Conservation (phyloP, 2,888 invertebrate species). For the Agrotis ipsilon region DNA sequence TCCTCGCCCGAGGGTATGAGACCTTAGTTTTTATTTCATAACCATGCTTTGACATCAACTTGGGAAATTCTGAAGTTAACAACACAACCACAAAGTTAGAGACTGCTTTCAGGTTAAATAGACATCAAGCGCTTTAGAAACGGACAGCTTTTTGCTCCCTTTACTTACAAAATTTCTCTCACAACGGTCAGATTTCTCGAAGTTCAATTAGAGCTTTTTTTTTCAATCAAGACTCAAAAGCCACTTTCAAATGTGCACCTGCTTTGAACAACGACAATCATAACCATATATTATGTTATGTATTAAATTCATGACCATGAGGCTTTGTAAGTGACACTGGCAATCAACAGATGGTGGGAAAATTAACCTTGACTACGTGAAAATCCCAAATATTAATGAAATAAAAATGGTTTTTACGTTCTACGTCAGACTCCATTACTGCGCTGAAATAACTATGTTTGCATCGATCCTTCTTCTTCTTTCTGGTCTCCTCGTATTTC, state of each 20-base stretch:
- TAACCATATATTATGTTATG: neutral
- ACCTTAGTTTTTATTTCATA: conserved; percentile 57
- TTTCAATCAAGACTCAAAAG: conserved; percentile 7
- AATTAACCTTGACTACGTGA: neutral
- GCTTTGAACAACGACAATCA: conserved; percentile 20
- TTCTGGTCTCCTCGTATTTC: too few species aligned
- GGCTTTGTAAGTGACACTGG: neutral
- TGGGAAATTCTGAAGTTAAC: conserved; percentile 44
- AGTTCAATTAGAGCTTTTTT: conserved; percentile 17
- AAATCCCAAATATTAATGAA: neutral
- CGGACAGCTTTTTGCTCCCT: conserved; percentile 37
- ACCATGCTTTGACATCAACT: conserved; percentile 58
- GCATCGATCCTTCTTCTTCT: too few species aligned
- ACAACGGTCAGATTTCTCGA: conserved; percentile 25
- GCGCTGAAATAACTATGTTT: neutral
- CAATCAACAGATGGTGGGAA: conserved; percentile 16
- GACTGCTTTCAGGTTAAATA: conserved; percentile 47
- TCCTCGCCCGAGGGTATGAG: conserved; percentile 20
- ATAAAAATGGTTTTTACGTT: too few species aligned
- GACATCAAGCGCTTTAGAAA: conserved; percentile 37
- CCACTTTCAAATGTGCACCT: conserved; percentile 5
- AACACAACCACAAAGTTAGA: conserved; percentile 46
- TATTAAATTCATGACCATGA: conserved; percentile 10
- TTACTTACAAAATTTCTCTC: conserved; percentile 34
- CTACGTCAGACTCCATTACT: too few species aligned